Conservation (phyloP, 2,888 invertebrate species). For the Microctonus hyperodae region DNA sequence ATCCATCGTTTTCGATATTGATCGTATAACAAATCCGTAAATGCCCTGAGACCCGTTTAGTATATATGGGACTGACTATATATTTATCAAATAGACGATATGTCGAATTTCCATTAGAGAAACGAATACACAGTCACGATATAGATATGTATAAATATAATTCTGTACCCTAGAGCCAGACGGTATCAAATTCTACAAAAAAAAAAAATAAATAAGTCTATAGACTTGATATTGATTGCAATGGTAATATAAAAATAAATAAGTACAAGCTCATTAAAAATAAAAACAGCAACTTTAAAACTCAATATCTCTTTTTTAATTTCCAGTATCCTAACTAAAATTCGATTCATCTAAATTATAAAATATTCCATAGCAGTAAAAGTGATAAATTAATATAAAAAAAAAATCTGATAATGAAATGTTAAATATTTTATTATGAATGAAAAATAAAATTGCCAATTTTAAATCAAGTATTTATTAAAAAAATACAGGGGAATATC, state of each 20-base stretch:
- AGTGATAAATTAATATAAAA: not conserved
- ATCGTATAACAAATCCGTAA: not conserved
- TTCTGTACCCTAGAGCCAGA: too few species aligned
- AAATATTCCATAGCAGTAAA: not conserved
- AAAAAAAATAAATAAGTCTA: too few species aligned
- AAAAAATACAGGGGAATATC: too few species aligned
- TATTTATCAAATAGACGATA: not conserved
- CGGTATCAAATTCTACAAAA: too few species aligned
- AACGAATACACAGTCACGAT: not conserved
- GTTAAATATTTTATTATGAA: not conserved
- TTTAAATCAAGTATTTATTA: too few species aligned
- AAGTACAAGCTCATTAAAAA: too few species aligned
- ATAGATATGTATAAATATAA: not conserved
- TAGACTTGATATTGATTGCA: too few species aligned
- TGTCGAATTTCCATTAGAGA: not conserved
- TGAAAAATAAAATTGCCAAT: not conserved
- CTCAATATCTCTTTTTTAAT: too few species aligned
- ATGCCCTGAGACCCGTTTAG: not conserved
- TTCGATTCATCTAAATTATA: too few species aligned
- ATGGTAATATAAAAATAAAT: too few species aligned
- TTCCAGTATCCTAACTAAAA: too few species aligned
- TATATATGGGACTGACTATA: not conserved
- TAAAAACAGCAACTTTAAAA: too few species aligned
- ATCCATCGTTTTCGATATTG: constrained; percentile 31
- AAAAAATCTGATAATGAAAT: not conserved